Evolutionary conservation across 2,888 invertebrate species (phyloP), one percentile per base, ranked within the genome.

Genomic region (Magallana nippona): DNA sequence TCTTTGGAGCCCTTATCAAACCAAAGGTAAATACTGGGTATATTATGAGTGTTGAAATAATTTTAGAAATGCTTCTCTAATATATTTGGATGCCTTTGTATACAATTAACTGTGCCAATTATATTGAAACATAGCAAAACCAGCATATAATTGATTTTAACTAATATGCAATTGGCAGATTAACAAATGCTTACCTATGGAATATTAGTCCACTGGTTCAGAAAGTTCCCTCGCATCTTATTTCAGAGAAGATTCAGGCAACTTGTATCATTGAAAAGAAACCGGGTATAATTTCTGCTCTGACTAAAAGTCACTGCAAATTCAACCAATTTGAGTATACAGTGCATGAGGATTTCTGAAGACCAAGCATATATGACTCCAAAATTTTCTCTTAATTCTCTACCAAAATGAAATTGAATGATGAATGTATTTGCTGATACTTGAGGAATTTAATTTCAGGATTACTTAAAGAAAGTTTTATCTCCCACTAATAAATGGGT

Each of bases 1-100:
- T 93, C 91, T 94, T 94, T 86, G 90, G 88, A 78, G 93, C 93
- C 60, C 89, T 94, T 8, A 92, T 93, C 22, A 94, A 94, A 88
- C 93, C 93, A 62, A 92, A 90, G 91, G 93, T 93, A 85, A 81
- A 82, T 58, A 58, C 10, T 44, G 5, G 1, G 78, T n/a, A 2
- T 44, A 44, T 8, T 3, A 44, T 44, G 44, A 44, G 44, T 44
- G 5, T 44, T 44, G 44, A 44, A 44, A 44, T 44, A 44, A 44
- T 44, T 44, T 44, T 44, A 44, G 44, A 44, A 44, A 44, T 44
- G 44, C 44, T 44, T 44, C 3, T 8, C 8, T 44, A 44, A 5
- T 44, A 44, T 44, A 44, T 44, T 44, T 8, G 44, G 44, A 44
- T 44, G 5, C 44, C 44, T 44, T 5, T 44, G 44, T 5, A 8